Evolutionary conservation across 2,797 vertebrate genomes (phyloP).

Genomic region (Aeoliscus strigatus): DNA sequence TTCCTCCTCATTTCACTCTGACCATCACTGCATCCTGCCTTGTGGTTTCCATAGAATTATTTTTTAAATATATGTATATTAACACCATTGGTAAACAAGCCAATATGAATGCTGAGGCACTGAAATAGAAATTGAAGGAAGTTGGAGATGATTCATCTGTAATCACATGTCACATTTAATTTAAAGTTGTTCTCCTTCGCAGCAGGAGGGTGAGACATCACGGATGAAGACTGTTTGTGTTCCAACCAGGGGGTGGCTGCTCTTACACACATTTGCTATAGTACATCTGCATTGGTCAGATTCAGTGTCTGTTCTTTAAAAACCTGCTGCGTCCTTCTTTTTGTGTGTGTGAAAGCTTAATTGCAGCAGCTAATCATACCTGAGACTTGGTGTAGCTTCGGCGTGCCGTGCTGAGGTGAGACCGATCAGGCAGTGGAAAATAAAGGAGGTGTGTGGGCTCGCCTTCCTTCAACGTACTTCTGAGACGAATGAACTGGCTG

Average conservation of each 20-base stretch:
- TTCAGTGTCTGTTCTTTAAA: conserved; percentile 52
- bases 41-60: conserved; percentile 35
- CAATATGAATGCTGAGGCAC: conserved; percentile 22
- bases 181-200: conserved; percentile 39
- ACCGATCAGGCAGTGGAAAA: conserved; percentile 49
- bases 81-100: not conserved
- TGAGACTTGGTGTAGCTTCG: conserved; percentile 61
- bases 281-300: conserved; percentile 52
- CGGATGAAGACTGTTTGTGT: conserved; percentile 29
- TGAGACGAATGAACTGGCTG: conserved; percentile 29
- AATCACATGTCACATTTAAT: conserved; percentile 28
- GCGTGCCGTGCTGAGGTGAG: conserved; percentile 58
- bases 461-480: conserved; percentile 27
- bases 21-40: conserved; percentile 58
- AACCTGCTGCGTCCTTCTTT: conserved; percentile 40
- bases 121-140: conserved; percentile 33
- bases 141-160: conserved; percentile 38
- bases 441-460: conserved; percentile 61
- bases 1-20: conserved; percentile 42
- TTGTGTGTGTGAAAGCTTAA: conserved; percentile 50
- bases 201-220: conserved; percentile 24
- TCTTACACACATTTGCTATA: conserved; percentile 55
- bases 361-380: conserved; percentile 67
- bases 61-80: conserved; percentile 34
- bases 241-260: conserved; percentile 55